Base-by-base conservation (phyloP, 2,113 vertebrate species). In the Todiramphus chloris region DNA sequence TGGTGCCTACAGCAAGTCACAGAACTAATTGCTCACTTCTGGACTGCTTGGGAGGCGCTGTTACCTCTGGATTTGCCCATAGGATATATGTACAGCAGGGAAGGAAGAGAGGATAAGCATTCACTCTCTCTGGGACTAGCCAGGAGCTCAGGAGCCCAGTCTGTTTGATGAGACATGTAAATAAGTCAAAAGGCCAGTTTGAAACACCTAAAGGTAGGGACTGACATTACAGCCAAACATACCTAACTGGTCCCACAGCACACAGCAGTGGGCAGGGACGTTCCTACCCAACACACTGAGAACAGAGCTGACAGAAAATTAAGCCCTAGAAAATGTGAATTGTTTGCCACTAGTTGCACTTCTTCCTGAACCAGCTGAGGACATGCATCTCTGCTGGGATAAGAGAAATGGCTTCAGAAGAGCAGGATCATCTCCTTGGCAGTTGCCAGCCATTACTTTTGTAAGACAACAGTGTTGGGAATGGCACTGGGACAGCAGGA, bases 61-160 rank as follows among this genome's bases (percentile, higher is more conserved):
- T 74, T 28, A 10, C 33, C n/a, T 76, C 82, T 37, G 62, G n/a
- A 24, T 83, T 77, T 93, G 69, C 69, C 70, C 37, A 11, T 8
- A 44, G 51, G 35, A 24, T 41, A 13, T 12, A 4, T 0, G 0
- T 16, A 30, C 41, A 43, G 37, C 37, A 51, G 46, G 60, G 43
- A 60, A 72, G 51, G 43, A 51, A 23, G 25, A 81, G 24, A 5
- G 73, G 16, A 6, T 62, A n/a, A 68, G 39, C 25, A 9, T 48
- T 62, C 4, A 1, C 8, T 30, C 44, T 53, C 60, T 75, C 39
- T 87, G 73, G 30, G 44, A 46, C 44, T 67, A 91, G 56, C 50
- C 82, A 67, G 55, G 64, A 69, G 74, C 39, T 41, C 25, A 39
- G 48, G 35, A 63, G 5, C 21, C 16, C 51, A 24, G 13, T 44